A percentile compares a stretch with the other conserved stretches of the same genome.
phyloP scores from a whole-genome alignment of 2,797 vertebrate species.

The Scarus forsteni region DNA sequence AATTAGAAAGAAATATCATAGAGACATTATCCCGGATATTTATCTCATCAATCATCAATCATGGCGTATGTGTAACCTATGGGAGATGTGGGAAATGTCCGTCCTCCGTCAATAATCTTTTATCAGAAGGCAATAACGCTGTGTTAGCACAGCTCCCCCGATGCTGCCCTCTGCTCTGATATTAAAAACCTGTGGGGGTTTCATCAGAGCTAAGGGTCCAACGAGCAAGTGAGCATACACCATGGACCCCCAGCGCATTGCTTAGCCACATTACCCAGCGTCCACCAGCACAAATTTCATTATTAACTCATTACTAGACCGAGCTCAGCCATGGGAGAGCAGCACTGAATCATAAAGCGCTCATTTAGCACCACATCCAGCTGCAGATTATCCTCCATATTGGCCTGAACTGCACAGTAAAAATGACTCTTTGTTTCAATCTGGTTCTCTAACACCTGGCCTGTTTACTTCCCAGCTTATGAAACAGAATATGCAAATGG shows the following conservation, averaged over 20 bases:
- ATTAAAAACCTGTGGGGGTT: conserved; percentile 84
- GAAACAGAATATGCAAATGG: not conserved
- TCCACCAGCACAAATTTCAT: conserved; percentile 84
- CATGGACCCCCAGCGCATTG: conserved; percentile 74
- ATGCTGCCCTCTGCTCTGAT: conserved; percentile 68
- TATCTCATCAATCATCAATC: conserved; percentile 85
- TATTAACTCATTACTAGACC: conserved; percentile 87
- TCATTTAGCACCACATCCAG: conserved; percentile 81
- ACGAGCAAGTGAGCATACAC: conserved; percentile 79
- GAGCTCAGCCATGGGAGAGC: conserved; percentile 68
- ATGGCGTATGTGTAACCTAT: conserved; percentile 41
- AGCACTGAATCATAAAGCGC: conserved; percentile 83
- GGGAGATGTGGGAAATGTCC: conserved; percentile 76
- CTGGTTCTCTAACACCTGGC: not conserved
- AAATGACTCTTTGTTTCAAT: conserved; percentile 23
- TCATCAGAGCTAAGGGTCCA: conserved; percentile 79
- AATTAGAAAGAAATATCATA: conserved; percentile 83
- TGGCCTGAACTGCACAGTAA: conserved; percentile 52
- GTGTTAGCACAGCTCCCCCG: conserved; percentile 50
- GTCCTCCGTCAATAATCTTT: conserved; percentile 84
- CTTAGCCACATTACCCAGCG: conserved; percentile 86
- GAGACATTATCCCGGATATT: conserved; percentile 83
- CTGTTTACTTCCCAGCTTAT: not conserved
- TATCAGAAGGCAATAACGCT: conserved; percentile 84
- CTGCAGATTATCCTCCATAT: conserved; percentile 79